Base-by-base conservation (phyloP, 2,888 invertebrate genomes). In the Nomada flava region DNA sequence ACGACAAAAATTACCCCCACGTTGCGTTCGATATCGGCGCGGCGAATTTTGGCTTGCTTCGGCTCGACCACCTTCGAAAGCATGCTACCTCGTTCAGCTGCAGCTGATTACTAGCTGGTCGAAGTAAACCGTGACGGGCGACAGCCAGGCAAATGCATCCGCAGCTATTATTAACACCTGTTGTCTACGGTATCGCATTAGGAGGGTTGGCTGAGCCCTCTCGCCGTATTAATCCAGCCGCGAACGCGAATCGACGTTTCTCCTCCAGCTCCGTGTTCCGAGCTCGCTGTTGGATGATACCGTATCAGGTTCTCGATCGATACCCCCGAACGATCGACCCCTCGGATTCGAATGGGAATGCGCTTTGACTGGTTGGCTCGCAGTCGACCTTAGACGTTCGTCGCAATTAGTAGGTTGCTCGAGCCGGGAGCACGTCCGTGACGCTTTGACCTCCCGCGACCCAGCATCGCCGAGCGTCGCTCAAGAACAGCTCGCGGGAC, bases 131-230 rank as follows among this genome's bases (percentile, higher is more conserved):
- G 60, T 70, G 73, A 79, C 73, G 60, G 60, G 68, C 52, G 68
- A 57, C 67, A 50, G 78, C 78, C 63, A 72, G 78, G 68, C 47
- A 42, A 53, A 77, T 71, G 72, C 13, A 74, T 59, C 44, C n/a
- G 50, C 42, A 20, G 59, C 72, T 73, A 60, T 81, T 78, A 73
- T 81, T 70, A 78, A 42, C 80, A 81, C 78, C 78, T 79, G 80
- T 78, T 81, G 79, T 80, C 77, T 64, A 42, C 15, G 67, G 36
- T 64, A 72, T 77, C 80, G 71, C 59, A 11, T 68, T 63, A 36
- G 77, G 7, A 52, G n/a, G 50, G 18, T 20, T 15, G 26, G 53
- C 29, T 23, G 15, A 62, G 50, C 52, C 63, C 23, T 13, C 23
- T 20, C 42, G 60, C 62, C 65, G 62, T 72, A 72, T 78, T 81